Evolutionary conservation across 2,113 vertebrate species (phyloP).

Genomic region (Apaloderma vittatum): DNA sequence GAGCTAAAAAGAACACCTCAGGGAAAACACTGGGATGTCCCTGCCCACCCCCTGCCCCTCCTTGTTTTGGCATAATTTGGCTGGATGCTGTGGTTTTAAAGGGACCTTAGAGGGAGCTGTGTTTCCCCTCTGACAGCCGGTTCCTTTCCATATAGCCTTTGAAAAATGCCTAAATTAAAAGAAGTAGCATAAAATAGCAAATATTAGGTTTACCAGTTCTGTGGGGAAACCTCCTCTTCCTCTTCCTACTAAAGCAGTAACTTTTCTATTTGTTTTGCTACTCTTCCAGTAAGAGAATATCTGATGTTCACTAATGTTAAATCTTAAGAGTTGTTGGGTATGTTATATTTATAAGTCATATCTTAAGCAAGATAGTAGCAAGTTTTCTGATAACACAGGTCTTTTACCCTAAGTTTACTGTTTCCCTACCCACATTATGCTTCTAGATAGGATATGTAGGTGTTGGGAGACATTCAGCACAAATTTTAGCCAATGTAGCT

Average conservation of each 20-base stretch:
- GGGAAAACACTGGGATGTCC: background rate
- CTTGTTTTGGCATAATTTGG: background rate
- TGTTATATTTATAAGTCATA: background rate
- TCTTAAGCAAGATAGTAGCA: background rate
- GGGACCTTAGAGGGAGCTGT: slow-evolving; percentile 25
- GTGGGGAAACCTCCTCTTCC: background rate
- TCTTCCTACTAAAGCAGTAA: background rate
- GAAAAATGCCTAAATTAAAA: background rate
- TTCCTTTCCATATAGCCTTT: background rate
- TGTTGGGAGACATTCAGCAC: background rate
- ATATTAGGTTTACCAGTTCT: background rate
- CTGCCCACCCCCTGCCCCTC: background rate
- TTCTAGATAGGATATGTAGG: background rate
- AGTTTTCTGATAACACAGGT: background rate
- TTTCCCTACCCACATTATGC: background rate
- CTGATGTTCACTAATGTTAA: background rate
- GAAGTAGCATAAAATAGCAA: background rate
- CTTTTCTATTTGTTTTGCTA: background rate
- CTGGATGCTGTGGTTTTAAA: slow-evolving; percentile 8
- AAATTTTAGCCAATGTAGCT: background rate
- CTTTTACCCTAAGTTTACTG: background rate
- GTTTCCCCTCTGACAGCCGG: background rate
- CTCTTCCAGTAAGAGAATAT: background rate
- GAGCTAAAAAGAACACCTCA: background rate
- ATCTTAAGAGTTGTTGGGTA: background rate